A percentile compares a stretch with the other conserved stretches of the same genome.
phyloP scores from a whole-genome alignment of 2,113 vertebrate genomes.

The Protobothrops flavoviridis region DNA sequence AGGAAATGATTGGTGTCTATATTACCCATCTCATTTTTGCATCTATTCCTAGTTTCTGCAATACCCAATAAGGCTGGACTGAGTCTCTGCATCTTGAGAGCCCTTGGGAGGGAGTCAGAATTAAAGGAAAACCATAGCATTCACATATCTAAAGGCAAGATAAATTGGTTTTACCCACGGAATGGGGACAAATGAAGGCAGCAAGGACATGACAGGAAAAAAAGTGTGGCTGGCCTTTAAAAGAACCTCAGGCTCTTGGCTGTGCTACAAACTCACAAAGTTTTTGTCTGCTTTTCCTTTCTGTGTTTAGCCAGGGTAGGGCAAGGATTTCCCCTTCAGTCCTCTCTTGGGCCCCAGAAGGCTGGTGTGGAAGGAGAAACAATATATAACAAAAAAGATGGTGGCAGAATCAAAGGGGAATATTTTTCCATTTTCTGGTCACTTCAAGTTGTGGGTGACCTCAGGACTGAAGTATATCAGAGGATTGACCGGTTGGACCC shows the following conservation, averaged over 20 bases:
- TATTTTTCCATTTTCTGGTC: background rate
- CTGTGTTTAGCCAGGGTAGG: background rate
- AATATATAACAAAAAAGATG: background rate
- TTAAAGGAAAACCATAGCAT: background rate
- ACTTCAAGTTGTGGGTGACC: background rate
- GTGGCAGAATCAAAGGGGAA: background rate
- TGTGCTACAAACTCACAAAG: background rate
- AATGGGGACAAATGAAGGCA: background rate
- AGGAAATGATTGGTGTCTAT: background rate
- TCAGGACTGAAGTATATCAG: background rate
- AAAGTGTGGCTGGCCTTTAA: background rate
- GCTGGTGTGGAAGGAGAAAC: background rate
- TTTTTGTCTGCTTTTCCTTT: background rate
- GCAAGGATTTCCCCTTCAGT: background rate
- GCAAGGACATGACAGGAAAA: background rate
- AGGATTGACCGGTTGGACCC: background rate
- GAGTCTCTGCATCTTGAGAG: background rate
- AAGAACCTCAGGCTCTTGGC: background rate
- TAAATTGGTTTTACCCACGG: background rate
- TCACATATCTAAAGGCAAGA: background rate
- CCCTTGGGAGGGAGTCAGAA: background rate
- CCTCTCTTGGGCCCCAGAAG: background rate
- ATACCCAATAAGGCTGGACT: background rate
- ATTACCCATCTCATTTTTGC: background rate
- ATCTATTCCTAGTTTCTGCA: background rate